These are phyloP conservation scores for Lithosia quadra DNA, from an alignment of 2,888 invertebrate species.

Conservation along the genomic window DNA sequence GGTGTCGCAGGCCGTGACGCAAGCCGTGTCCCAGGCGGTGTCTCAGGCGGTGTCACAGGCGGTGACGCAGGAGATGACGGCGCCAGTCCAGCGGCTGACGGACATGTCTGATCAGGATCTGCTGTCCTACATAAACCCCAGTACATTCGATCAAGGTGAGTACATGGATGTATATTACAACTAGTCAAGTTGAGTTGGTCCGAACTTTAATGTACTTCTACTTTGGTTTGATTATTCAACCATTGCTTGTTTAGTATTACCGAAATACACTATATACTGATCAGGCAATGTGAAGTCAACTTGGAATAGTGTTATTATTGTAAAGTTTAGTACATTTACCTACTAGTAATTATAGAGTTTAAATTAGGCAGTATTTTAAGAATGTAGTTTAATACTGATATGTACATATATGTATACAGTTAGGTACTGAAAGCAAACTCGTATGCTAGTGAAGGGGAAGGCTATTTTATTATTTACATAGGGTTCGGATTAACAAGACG, in stretches of 20 bases:
- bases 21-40: conserved; percentile 82
- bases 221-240: neutral
- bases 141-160: conserved; percentile 94
- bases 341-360: neutral
- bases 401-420: conserved; percentile 49
- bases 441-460: conserved; percentile 20
- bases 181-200: conserved; percentile 42
- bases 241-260: conserved; percentile 10
- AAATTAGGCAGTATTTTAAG: conserved; percentile 6
- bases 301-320: neutral
- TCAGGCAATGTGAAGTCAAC: conserved; percentile 6
- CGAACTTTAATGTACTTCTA: conserved; percentile 30
- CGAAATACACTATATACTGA: neutral
- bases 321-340: neutral
- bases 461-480: conserved; percentile 11
- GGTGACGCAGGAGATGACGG: conserved; percentile 84
- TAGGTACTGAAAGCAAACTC: conserved; percentile 20
- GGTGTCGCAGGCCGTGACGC: conserved; percentile 83
- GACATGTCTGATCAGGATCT: conserved; percentile 96
- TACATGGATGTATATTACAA: conserved; percentile 70
- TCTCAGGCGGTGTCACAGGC: conserved; percentile 83
- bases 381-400: neutral
- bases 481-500: conserved; percentile 48
- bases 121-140: conserved; percentile 95
- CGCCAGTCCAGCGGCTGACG: conserved; percentile 91